phyloP scores from a whole-genome alignment of 2,797 vertebrate genomes.

The Tachyglossus aculeatus region DNA sequence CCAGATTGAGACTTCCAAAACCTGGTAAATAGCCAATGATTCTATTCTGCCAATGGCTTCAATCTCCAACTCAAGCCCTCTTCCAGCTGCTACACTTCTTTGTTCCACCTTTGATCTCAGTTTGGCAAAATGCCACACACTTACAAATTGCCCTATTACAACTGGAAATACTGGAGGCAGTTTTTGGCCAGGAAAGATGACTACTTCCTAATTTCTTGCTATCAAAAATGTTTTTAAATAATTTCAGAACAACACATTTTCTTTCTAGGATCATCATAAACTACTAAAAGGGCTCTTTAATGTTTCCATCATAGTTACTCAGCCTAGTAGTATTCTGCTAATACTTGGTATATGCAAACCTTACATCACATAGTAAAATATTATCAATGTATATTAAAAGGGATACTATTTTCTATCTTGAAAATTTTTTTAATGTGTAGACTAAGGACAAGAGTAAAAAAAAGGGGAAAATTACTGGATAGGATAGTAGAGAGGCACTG shows the following conservation, averaged over 20 bases:
- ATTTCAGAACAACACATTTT: background rate
- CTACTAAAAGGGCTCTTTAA: background rate
- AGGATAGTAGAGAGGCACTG: too few species aligned
- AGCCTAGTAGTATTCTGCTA: background rate
- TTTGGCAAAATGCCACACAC: background rate
- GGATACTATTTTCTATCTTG: too few species aligned
- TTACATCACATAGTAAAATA: background rate
- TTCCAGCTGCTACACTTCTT: background rate
- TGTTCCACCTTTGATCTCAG: background rate
- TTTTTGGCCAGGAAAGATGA: too few species aligned
- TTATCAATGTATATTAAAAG: too few species aligned
- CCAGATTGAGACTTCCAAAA: too few species aligned
- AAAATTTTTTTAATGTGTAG: too few species aligned
- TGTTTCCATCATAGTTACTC: background rate
- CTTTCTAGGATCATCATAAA: background rate
- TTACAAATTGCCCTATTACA: background rate
- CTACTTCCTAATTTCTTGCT: too few species aligned
- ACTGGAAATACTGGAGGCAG: background rate
- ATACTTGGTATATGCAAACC: background rate
- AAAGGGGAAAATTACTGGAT: too few species aligned
- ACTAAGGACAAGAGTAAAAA: too few species aligned
- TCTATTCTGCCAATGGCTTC: background rate
- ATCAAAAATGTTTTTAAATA: too few species aligned
- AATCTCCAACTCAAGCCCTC: background rate
- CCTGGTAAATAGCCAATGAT: background rate